Evolutionary conservation across 2,888 invertebrate species (phyloP), one percentile per base, ranked within the genome.

Genomic region (Temnothorax ravouxi): DNA sequence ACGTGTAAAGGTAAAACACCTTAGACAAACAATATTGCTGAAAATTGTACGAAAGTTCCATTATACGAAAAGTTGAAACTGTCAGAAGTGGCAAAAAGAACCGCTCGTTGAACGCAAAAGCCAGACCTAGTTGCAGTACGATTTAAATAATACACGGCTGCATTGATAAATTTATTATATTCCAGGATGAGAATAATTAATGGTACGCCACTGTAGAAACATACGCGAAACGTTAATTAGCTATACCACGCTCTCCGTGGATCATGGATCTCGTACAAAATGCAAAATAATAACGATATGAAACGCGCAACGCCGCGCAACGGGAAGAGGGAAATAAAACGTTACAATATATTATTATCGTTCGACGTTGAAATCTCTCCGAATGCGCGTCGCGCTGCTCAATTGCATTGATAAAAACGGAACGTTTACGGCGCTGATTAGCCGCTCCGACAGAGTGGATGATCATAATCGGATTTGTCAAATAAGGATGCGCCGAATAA

Each of bases 141-240:
- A 80, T 80, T 80, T 71, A 80, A 80, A 80, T 79, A 79, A 79
- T 80, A 47, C 50, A 79, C 47, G 21, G 18, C 44, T 59, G 71
- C n/a, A n/a, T 59, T 80, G 47, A 80, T 80, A 71, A 80, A 80
- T 80, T 80, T 80, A 79, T 79, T 69, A 71, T 47, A 38, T 25
- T 15, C 47, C 69, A 38, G 47, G 59, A 71, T 50, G 47, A 13
- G 71, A 80, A 80, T 80, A 71, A 80, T 80, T 80, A 61, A 80
- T 50, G 47, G 34, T 34, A 41, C 18, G 47, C 59, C 44, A 13
- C 13, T 25, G 47, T 47, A 29, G 59, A 18, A 61, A 21, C 29
- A 47, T 54, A 66, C 69, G 69, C 69, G 59, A 71, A 59, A 79
- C 69, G 47, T 80, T 80, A 80, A 80, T 80, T 80, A 80, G 71